Evolutionary conservation across 2,797 vertebrate species (phyloP).

Genomic region (Rallus crepitans): DNA sequence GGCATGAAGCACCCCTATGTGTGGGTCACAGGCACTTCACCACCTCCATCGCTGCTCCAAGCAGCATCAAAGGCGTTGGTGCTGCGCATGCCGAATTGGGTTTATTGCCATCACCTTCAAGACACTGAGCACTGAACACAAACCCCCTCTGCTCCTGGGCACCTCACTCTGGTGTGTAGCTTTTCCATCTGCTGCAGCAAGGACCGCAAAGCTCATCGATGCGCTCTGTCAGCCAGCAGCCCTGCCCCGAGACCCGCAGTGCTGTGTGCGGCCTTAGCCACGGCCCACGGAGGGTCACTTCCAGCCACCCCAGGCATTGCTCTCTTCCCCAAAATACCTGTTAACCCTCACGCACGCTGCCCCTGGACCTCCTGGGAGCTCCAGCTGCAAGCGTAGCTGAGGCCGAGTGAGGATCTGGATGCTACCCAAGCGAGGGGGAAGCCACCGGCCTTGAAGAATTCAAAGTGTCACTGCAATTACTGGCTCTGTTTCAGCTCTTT

Average conservation of each 20-base stretch:
- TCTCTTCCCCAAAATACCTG: neutral
- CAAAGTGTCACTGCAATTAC: neutral
- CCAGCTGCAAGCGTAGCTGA: neutral
- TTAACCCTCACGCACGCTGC: rapidly evolving
- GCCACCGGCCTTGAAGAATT: conserved; percentile 14
- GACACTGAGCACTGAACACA: neutral
- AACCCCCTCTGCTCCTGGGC: neutral
- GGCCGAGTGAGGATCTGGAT: neutral
- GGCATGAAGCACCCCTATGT: rapidly evolving
- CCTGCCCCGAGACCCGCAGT: rapidly evolving
- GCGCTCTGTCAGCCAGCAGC: rapidly evolving
- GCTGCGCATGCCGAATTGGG: rapidly evolving
- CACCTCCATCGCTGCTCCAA: neutral
- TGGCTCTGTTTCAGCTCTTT: neutral
- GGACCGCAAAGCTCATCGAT: rapidly evolving
- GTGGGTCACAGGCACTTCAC: neutral
- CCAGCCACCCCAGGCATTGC: neutral
- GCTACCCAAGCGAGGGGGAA: neutral
- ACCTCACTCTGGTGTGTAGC: rapidly evolving
- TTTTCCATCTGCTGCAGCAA: neutral
- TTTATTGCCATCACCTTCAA: neutral
- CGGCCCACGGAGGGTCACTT: neutral
- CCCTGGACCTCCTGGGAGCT: neutral
- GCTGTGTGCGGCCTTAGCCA: rapidly evolving
- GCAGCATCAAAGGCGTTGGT: rapidly evolving